Conservation (phyloP, 2,888 invertebrate genomes). For the Drosophila paramelanica region DNA sequence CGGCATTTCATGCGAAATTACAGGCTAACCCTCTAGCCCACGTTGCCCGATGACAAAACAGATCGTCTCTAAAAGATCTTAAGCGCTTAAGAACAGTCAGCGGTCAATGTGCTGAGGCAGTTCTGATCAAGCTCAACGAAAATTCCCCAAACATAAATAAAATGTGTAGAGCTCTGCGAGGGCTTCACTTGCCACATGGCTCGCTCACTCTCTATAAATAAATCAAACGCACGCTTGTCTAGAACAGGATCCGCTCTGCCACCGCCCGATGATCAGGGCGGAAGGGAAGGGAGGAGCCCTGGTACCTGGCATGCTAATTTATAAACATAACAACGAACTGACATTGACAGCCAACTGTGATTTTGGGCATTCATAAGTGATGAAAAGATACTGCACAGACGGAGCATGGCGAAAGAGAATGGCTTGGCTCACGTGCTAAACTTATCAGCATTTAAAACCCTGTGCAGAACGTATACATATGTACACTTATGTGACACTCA, state of each 20-base stretch:
- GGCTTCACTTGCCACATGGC: slow-evolving; percentile 25
- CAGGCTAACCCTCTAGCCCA: slow-evolving; percentile 36
- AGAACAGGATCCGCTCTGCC: slow-evolving; percentile 66
- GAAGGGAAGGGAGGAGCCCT: slow-evolving; percentile 1
- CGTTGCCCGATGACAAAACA: slow-evolving; percentile 8
- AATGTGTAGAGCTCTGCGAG: slow-evolving; percentile 35
- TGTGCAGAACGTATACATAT: background rate
- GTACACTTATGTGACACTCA: background rate
- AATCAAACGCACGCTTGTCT: slow-evolving; percentile 60
- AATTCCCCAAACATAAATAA: slow-evolving; percentile 64
- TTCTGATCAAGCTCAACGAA: slow-evolving; percentile 10
- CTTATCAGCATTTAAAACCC: background rate
- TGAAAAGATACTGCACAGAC: slow-evolving; percentile 18
- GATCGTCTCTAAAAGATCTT: slow-evolving; percentile 57
- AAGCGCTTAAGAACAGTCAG: slow-evolving; percentile 27
- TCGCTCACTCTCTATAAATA: slow-evolving; percentile 69
- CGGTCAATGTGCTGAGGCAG: slow-evolving; percentile 47
- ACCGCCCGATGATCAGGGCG: background rate
- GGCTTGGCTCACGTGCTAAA: slow-evolving; percentile 11
- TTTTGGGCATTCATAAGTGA: slow-evolving; percentile 53
- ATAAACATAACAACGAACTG: slow-evolving; percentile 58
- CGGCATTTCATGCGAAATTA: slow-evolving; percentile 66
- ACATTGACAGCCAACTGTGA: slow-evolving; percentile 57
- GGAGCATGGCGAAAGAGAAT: slow-evolving; percentile 25
- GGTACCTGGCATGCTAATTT: slow-evolving; percentile 63